Conservation (phyloP, 2,888 invertebrate species). For the Yponomeuta evonymella region DNA sequence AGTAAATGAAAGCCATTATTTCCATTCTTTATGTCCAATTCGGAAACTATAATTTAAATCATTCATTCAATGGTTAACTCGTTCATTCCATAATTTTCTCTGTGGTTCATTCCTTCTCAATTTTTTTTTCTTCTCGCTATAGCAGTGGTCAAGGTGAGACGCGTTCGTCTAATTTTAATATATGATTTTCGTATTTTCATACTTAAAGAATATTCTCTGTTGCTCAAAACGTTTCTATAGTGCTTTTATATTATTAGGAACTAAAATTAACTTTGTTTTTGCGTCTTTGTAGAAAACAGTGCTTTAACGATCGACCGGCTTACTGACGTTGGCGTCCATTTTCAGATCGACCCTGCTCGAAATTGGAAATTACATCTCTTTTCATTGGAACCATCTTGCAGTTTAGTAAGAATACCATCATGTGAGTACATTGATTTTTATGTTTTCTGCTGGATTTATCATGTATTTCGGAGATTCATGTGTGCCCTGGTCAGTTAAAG, state of each 20-base stretch:
- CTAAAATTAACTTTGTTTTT: background rate
- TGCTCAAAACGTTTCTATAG: too few species aligned
- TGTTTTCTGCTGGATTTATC: background rate
- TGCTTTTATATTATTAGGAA: too few species aligned
- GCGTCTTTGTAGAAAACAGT: background rate
- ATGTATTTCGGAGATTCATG: too few species aligned
- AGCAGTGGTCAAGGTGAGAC: conserved; percentile 70
- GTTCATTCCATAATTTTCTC: background rate
- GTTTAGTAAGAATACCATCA: conserved; percentile 29
- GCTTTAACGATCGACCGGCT: background rate
- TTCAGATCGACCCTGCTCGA: conserved; percentile 61
- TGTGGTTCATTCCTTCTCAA: background rate
- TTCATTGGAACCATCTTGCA: conserved; percentile 45
- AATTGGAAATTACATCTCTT: conserved; percentile 33
- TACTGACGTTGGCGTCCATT: conserved; percentile 11
- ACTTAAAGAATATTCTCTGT: too few species aligned
- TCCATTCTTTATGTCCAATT: too few species aligned
- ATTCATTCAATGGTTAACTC: background rate
- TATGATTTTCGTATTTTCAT: too few species aligned
- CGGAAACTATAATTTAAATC: background rate
- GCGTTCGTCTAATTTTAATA: conserved; percentile 28
- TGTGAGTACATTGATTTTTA: background rate
- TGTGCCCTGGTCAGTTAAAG: too few species aligned
- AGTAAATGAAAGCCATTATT: too few species aligned
- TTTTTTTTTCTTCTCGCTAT: conserved; percentile 36